Base-by-base conservation (phyloP, 1,140 invertebrate genomes). In the Drosophila neocordata region DNA sequence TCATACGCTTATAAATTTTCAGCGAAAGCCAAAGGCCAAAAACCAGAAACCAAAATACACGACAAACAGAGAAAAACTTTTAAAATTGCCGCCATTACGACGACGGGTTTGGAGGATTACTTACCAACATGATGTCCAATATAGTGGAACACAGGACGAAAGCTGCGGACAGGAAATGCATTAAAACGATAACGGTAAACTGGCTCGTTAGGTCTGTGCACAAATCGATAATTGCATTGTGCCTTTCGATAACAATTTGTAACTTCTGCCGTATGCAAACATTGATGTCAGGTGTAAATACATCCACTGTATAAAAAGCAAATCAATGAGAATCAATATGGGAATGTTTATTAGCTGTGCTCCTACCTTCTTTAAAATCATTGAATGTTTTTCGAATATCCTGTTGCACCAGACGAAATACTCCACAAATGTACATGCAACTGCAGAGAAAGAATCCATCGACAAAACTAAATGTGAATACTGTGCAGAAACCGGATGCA, bases 161-260 rank as follows among this genome's bases (percentile, higher is more conserved):
- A 37, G 90, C 87, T 57, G 90, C 87, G 41, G 77, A 91, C 44
- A 91, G 79, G 71, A 91, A 91, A 77, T 91, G 90, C 83, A 91
- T 88, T 79, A 91, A 66, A 68, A 91, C 79, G 71, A 91, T 91
- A 75, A 90, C 73, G 63, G 75, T 77, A 60, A 89, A 89, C 73
- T 81, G 79, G 53, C 61, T 64, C 41, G 81, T 77, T 64, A 91
- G 77, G 59, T 89, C 84, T 44, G 79, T 70, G 69, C 90, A 90
- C 60, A 90, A 77, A 82, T 91, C 90, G 76, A 91, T 90, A 77
- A 90, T 84, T 56, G 84, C 75, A 81, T 91, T 91, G 70, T 91
- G 90, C 15, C 88, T 76, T 48, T 77, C 68, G 20, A 91, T 66
- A 5, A 91, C 73, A 18, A 11, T 20, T 48, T 34, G 59, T 20